Percentiles rank a stretch among this genome's conserved stretches.
phyloP scores from a whole-genome alignment of 2,888 invertebrate genomes.

The Synergus japonicus region DNA sequence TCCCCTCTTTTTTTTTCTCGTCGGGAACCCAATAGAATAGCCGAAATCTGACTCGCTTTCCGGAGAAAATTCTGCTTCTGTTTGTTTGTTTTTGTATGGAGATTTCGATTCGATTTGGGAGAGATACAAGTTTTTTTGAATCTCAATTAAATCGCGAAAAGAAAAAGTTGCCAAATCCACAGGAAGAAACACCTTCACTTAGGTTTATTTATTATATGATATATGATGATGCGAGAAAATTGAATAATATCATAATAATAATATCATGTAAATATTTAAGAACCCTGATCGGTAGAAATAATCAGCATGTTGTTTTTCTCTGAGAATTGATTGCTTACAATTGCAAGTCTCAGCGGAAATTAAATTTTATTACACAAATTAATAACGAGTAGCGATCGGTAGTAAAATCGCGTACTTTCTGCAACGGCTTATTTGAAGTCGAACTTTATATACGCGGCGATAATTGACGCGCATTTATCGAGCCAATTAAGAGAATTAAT shows the following conservation, averaged over 20 bases:
- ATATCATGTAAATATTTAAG: neutral
- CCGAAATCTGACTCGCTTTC: slow-evolving; percentile 11
- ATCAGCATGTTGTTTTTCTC: neutral
- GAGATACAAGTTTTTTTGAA: neutral
- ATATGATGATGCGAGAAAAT: neutral
- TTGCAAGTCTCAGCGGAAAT: neutral
- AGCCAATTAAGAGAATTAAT: slow-evolving; percentile 38
- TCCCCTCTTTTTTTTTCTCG: slow-evolving; percentile 22
- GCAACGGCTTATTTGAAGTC: slow-evolving; percentile 28
- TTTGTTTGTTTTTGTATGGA: slow-evolving; percentile 1
- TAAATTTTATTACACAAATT: slow-evolving; percentile 34
- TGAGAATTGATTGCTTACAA: neutral
- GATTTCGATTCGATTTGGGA: neutral
- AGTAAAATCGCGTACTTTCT: slow-evolving; percentile 35
- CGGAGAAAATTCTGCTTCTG: neutral
- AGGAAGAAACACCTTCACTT: too few relatives aligned
- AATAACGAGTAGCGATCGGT: slow-evolving; percentile 14
- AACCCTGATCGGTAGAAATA: neutral
- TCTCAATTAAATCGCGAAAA: neutral
- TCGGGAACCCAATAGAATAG: slow-evolving; percentile 37
- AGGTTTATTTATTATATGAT: too few relatives aligned
- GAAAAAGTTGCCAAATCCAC: neutral
- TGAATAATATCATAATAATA: neutral
- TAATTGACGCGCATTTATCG: slow-evolving; percentile 37
- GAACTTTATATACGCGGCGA: slow-evolving; percentile 23